Conservation (phyloP, 2,797 vertebrate species). For the Sarcoramphus papa region DNA sequence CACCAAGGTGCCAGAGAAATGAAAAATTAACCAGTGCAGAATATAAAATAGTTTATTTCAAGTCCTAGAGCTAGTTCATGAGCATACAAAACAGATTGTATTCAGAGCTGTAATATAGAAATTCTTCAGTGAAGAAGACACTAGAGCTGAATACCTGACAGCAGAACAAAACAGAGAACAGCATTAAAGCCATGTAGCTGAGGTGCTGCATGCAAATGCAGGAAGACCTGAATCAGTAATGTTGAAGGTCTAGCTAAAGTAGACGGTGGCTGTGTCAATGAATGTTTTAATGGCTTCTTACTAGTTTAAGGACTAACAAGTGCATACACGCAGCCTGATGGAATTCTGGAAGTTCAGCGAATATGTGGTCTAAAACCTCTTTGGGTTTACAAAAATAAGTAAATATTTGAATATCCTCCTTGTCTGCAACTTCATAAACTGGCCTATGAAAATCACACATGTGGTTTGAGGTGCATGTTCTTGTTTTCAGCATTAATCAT, state of each 20-base stretch:
- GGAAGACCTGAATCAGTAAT: slow-evolving; percentile 52
- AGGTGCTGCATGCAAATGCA: slow-evolving; percentile 48
- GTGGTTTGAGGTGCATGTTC: background rate
- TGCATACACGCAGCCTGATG: background rate
- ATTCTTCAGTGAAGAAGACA: slow-evolving; percentile 62
- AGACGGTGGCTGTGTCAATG: slow-evolving; percentile 4
- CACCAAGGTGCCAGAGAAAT: slow-evolving; percentile 62
- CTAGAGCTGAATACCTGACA: slow-evolving; percentile 59
- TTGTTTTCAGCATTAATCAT: background rate
- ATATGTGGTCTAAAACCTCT: background rate
- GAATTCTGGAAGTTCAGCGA: slow-evolving; percentile 32
- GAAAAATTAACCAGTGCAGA: slow-evolving; percentile 70
- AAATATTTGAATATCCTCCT: background rate
- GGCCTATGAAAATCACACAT: background rate
- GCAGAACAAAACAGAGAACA: slow-evolving; percentile 63
- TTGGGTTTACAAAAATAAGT: background rate
- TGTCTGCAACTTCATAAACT: background rate
- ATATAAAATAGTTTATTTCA: slow-evolving; percentile 58
- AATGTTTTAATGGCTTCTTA: slow-evolving; percentile 27
- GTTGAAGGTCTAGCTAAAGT: slow-evolving; percentile 16
- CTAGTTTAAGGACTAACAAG: slow-evolving; percentile 5
- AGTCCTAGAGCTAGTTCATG: slow-evolving; percentile 34
- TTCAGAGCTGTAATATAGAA: slow-evolving; percentile 52
- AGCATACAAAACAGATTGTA: slow-evolving; percentile 66
- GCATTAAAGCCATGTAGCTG: slow-evolving; percentile 18